These are phyloP conservation scores for Prietella phreatophila DNA, from an alignment of 2,113 vertebrate species.

Conservation along the genomic window DNA sequence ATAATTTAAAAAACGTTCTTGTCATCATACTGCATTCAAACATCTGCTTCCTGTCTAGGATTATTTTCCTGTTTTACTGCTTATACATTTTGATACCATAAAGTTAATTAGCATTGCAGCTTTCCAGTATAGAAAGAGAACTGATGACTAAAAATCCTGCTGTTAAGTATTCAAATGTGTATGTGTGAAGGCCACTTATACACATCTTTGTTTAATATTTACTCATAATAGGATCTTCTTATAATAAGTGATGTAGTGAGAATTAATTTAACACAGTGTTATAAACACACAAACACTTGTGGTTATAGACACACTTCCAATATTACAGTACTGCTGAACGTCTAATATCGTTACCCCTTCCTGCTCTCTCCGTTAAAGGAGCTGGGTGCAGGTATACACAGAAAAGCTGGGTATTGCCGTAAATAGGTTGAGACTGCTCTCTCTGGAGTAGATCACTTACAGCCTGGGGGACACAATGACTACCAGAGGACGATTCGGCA, in stretches of 20 bases:
- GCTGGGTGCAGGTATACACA: not conserved
- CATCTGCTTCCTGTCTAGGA: not conserved
- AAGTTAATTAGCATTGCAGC: too few relatives aligned
- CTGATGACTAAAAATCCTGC: not conserved
- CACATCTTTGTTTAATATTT: not conserved
- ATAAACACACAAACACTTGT: not conserved
- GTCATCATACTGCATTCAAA: too few relatives aligned
- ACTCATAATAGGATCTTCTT: not conserved
- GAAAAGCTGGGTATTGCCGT: not conserved
- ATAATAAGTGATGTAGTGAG: not conserved
- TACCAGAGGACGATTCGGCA: conserved; percentile 57
- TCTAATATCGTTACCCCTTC: not conserved
- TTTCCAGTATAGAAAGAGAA: not conserved
- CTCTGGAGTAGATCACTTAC: conserved; percentile 51
- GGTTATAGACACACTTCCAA: not conserved
- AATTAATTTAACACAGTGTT: not conserved
- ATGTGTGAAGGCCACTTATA: not conserved
- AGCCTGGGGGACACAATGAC: conserved; percentile 58
- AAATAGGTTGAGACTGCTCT: conserved; percentile 18
- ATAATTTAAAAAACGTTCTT: too few relatives aligned
- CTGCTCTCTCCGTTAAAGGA: not conserved
- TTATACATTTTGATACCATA: not conserved
- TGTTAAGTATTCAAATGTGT: not conserved
- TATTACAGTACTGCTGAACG: not conserved
- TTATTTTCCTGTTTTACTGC: not conserved